Evolutionary conservation across 2,888 invertebrate species (phyloP), one percentile per base, ranked within the genome.

Genomic region (Acanthoscelides obtectus): DNA sequence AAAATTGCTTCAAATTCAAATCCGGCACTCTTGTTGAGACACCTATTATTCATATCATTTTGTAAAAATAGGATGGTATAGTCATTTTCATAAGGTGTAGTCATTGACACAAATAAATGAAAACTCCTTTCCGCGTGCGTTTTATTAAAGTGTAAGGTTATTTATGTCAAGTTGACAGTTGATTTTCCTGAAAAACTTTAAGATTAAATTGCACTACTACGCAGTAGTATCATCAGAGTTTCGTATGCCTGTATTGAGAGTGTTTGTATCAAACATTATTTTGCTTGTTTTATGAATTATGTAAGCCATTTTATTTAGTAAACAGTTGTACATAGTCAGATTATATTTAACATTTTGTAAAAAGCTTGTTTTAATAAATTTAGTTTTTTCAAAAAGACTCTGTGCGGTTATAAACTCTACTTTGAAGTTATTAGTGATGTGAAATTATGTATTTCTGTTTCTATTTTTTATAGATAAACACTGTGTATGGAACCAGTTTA

Each of bases 221-320:
- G 17, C 17, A 45, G 45, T 45, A 17, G 17, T 45, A 12, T 67
- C 19, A 2, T 6, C n/a, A 20, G 22, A 12, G 22, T 68, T 25
- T 6, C 17, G 45, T 45, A 45, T 45, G 45, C 12, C 68, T 17
- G 22, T 25, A 68, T 21, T 25, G 67, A 74, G 69, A 74, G 69
- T 74, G 74, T 74, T 74, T 74, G 74, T 74, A 74, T 74, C 72
- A 74, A 74, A 74, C 74, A 71, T 71, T 68, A 69, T 68, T 71
- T 69, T 69, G 72, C 71, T 68, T 70, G 72, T 25, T 71, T 45
- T 12, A 45, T 45, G 45, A 45, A 45, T 12, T 45, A 64, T 70
- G 65, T 66, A 71, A 67, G 70, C 67, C 27, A 66, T 68, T 69
- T 69, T 67, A 69, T 64, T 69, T 67, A 63, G 69, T 72, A 45